phyloP scores from a whole-genome alignment of 2,888 invertebrate genomes.

The Drosophila imparisetae region DNA sequence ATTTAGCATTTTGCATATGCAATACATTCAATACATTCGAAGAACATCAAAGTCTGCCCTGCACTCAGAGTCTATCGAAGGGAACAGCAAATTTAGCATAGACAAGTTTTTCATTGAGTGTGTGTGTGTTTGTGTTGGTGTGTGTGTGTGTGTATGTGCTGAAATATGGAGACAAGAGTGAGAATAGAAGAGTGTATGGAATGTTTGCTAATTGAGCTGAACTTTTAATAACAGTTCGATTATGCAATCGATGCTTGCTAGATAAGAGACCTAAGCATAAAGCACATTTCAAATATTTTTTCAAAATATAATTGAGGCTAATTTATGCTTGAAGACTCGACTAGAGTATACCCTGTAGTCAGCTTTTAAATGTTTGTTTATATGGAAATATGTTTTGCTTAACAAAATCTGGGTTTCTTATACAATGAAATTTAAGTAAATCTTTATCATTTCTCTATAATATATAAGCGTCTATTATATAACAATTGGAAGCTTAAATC shows the following conservation, averaged over 20 bases:
- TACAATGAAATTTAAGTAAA: too few relatives aligned
- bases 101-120: slow-evolving; percentile 34
- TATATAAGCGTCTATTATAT: too few relatives aligned
- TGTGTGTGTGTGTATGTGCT: slow-evolving; percentile 5
- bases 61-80: neutral
- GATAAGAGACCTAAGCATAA: neutral
- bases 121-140: neutral
- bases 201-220: slow-evolving; percentile 27
- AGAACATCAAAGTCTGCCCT: slow-evolving; percentile 23
- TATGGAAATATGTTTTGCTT: neutral
- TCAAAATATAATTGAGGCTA: too few relatives aligned
- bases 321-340: neutral
- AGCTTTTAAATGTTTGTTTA: neutral
- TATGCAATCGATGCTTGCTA: neutral
- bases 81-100: slow-evolving; percentile 33
- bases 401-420: too few relatives aligned
- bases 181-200: neutral
- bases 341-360: neutral
- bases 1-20: slow-evolving; percentile 52
- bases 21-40: slow-evolving; percentile 15
- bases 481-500: neutral
- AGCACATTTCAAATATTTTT: neutral
- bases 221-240: slow-evolving; percentile 10
- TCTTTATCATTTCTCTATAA: too few relatives aligned
- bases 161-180: slow-evolving; percentile 5